Conservation (phyloP, 2,888 invertebrate species). For the Bugula neritina region DNA sequence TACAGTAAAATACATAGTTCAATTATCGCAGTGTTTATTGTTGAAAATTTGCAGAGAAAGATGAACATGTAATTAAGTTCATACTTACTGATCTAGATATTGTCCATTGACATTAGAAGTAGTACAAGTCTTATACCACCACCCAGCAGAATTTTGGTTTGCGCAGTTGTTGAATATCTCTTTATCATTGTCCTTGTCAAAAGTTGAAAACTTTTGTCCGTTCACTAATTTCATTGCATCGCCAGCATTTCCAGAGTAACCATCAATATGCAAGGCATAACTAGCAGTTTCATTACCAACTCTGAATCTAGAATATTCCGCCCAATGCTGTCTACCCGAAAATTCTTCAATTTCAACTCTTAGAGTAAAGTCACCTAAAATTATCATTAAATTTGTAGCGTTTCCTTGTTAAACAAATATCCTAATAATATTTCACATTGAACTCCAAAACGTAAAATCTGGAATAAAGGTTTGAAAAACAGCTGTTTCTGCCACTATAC, state of each 20-base stretch:
- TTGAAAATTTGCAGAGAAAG: too few relatives aligned
- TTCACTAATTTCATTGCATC: neutral
- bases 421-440: neutral
- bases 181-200: conserved; percentile 10
- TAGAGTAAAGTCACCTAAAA: neutral
- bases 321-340: neutral
- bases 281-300: neutral
- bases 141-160: neutral
- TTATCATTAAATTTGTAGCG: too few relatives aligned
- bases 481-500: too few relatives aligned
- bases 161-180: conserved; percentile 10
- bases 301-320: neutral
- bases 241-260: conserved; percentile 18
- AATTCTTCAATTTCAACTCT: conserved; percentile 4
- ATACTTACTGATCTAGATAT: conserved; percentile 5
- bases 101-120: conserved; percentile 2
- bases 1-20: neutral
- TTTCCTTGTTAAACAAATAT: neutral
- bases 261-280: neutral
- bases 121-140: neutral
- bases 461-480: too few relatives aligned
- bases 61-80: too few relatives aligned
- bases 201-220: conserved; percentile 7
- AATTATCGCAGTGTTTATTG: neutral
- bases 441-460: neutral